Base-by-base conservation (phyloP, 1,140 invertebrate species). In the Pogonomyrmex barbatus region DNA sequence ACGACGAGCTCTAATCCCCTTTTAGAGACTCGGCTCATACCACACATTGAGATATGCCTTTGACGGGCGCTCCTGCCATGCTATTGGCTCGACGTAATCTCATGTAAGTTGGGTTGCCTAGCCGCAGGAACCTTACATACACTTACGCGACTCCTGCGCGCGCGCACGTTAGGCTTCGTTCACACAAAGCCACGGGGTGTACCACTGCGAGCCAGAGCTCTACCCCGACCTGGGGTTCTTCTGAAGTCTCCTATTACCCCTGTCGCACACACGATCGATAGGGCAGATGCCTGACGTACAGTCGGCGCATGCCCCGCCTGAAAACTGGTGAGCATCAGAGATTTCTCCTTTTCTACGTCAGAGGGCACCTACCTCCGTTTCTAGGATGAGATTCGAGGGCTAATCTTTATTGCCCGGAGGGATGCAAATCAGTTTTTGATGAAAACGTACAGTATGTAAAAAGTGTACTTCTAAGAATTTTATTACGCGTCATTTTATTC, bases 1-100 rank as follows among this genome's bases (percentile, higher is more conserved):
- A 94, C 92, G 92, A 92, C 89, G 89, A 93, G 91, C 89, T 94
- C 91, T 94, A 94, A 95, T 95, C 94, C 93, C 92, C 94, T 95
- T 95, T 94, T 94, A 94, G 93, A 94, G 90, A 92, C 89, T 91
- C 91, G 89, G 91, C 92, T 93, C 93, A 93, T 93, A 91, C 90
- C 90, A 87, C 90, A 90, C 92, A 93, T 93, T 91, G 91, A 94
- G 93, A 94, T 94, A 94, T 94, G 93, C 93, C 93, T 94, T 94
- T 94, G 94, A 94, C 93, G 92, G 90, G 92, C 91, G 91, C 88
- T 92, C 91, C 93, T 93, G 92, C 90, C 77, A 90, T 89, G 92
- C 93, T 93, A 94, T 94, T 94, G 93, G 93, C 93, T 93, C 93
- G 70, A 71, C 91, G 92, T 94, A 94, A 94, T 94, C 93, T 93